A percentile compares a stretch with the other conserved stretches of the same genome.
These are phyloP conservation scores for Struthio camelus DNA, from an alignment of 2,113 vertebrate species.

Conservation along the genomic window DNA sequence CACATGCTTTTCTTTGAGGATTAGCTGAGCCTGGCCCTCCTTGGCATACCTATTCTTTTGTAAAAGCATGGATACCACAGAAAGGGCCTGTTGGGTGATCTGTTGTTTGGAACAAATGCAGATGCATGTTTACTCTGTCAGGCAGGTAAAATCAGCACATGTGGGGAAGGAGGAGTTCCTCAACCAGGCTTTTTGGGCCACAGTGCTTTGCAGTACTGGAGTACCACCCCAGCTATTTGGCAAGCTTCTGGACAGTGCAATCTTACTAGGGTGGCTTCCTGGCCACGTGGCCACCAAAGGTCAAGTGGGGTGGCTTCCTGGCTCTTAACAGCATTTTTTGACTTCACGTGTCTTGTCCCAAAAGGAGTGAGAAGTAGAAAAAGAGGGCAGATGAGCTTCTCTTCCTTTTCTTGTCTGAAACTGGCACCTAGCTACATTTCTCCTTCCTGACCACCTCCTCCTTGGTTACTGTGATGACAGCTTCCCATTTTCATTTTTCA, in stretches of 20 bases:
- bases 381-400: neutral
- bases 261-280: neutral
- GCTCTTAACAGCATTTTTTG: neutral
- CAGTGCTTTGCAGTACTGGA: rapidly evolving
- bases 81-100: neutral
- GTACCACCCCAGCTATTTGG: neutral
- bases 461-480: neutral
- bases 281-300: neutral
- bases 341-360: neutral
- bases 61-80: neutral
- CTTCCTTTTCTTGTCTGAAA: neutral
- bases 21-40: neutral
- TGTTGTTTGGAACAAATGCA: neutral
- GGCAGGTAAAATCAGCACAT: neutral
- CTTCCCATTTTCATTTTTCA: neutral
- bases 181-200: neutral
- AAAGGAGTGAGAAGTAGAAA: neutral
- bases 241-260: neutral
- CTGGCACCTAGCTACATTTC: neutral
- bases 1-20: neutral
- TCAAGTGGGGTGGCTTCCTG: neutral
- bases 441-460: neutral
- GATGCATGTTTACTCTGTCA: neutral
- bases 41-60: neutral
- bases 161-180: neutral